A percentile compares a stretch with the other conserved stretches of the same genome.
phyloP scores from a whole-genome alignment of 2,888 invertebrate species.

The Mythimna lalbum region DNA sequence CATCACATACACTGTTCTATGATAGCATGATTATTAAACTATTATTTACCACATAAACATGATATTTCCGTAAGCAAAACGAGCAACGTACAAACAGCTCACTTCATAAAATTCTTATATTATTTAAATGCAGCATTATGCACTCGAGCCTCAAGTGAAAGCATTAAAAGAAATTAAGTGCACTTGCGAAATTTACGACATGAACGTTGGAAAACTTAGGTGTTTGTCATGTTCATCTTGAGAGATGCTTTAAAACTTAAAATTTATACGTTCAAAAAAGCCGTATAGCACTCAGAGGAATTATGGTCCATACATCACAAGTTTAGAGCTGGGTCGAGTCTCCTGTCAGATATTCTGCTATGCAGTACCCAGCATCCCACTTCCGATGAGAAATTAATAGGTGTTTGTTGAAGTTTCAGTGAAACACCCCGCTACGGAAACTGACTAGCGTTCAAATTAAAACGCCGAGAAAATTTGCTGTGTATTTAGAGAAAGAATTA shows the following conservation, averaged over 20 bases:
- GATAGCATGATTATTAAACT: no score
- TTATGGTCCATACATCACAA: conserved; percentile 65
- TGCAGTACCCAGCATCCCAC: conserved; percentile 10
- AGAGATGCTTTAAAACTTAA: conserved; percentile 48
- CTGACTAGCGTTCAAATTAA: conserved; percentile 37
- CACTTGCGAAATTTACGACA: conserved; percentile 48
- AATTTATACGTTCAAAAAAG: conserved; percentile 60
- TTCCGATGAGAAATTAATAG: conserved; percentile 74
- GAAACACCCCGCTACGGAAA: conserved; percentile 15
- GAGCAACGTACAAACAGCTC: not conserved
- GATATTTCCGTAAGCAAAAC: not conserved
- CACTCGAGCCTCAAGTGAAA: conserved; percentile 28
- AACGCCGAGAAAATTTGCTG: conserved; percentile 17
- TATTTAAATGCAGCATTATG: conserved; percentile 26
- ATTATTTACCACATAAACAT: not conserved
- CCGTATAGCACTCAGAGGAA: conserved; percentile 42
- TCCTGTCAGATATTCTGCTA: conserved; percentile 55
- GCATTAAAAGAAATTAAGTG: conserved; percentile 56
- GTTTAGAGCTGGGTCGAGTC: conserved; percentile 58
- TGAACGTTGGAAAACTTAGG: conserved; percentile 43
- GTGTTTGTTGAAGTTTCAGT: conserved; percentile 66
- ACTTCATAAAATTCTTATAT: conserved; percentile 13
- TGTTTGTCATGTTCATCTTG: conserved; percentile 59
- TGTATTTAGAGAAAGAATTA: conserved; percentile 38
- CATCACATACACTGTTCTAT: no score